Evolutionary conservation across 2,797 vertebrate genomes (phyloP).

Genomic region (Notolabrus celidotus): DNA sequence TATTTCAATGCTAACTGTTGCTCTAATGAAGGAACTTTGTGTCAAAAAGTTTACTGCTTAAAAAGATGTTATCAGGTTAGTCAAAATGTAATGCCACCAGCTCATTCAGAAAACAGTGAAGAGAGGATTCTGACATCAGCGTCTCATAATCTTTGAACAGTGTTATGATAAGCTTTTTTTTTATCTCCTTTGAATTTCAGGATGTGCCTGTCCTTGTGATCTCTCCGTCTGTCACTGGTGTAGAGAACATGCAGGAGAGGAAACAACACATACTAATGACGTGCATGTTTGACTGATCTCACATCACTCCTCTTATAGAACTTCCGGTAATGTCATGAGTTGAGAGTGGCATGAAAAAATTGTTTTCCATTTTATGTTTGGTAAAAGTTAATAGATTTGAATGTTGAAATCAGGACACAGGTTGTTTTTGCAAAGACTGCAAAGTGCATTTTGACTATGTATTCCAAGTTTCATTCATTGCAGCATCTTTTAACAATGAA

Average conservation of each 20-base stretch:
- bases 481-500: too few species aligned
- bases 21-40: background rate
- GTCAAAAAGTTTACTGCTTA: too few species aligned
- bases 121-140: background rate
- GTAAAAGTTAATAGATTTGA: background rate
- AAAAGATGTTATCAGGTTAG: too few species aligned
- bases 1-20: too few species aligned
- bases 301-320: background rate
- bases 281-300: constrained; percentile 9
- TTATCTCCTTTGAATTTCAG: constrained; percentile 45
- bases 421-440: background rate
- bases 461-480: too few species aligned
- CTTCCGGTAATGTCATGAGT: background rate
- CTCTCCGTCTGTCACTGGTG: constrained; percentile 2
- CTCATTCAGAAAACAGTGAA: background rate
- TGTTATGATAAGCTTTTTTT: constrained; percentile 4
- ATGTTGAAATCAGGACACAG: background rate
- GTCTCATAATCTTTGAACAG: background rate
- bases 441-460: background rate
- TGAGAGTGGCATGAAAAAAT: background rate
- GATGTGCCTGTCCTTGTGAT: constrained; percentile 56
- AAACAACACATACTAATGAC: constrained; percentile 30
- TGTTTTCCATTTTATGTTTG: too few species aligned
- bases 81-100: background rate
- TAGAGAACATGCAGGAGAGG: constrained; percentile 36